Evolutionary conservation across 2,113 vertebrate genomes (phyloP).

Genomic region (Herpailurus yagouaroundi): DNA sequence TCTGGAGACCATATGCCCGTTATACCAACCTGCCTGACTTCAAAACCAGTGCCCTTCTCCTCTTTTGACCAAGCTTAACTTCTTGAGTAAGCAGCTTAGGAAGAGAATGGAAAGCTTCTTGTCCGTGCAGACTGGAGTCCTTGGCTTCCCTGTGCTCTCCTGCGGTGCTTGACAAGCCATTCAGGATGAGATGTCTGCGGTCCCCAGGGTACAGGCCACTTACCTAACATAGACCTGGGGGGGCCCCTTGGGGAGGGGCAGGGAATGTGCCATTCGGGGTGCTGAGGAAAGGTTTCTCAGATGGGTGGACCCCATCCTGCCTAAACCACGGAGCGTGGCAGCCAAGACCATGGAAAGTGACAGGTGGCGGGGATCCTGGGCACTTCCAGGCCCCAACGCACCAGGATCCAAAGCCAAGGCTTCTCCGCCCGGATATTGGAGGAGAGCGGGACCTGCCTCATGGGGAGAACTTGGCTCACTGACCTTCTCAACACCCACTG

Average conservation of each 20-base stretch:
- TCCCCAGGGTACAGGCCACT: not conserved
- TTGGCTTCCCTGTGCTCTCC: not conserved
- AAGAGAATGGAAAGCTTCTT: not conserved
- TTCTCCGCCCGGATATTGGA: rapidly evolving
- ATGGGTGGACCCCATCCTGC: not conserved
- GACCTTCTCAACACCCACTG: no score
- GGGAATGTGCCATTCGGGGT: not conserved
- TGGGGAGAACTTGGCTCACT: not conserved
- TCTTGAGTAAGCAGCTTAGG: not conserved
- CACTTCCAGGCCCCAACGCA: not conserved
- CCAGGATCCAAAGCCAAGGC: rapidly evolving
- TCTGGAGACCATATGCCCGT: not conserved
- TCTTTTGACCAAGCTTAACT: not conserved
- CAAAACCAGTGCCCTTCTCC: not conserved
- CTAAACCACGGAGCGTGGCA: not conserved
- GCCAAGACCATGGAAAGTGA: rapidly evolving
- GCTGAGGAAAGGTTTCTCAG: not conserved
- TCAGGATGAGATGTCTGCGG: not conserved
- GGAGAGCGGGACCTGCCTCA: not conserved
- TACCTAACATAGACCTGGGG: not conserved
- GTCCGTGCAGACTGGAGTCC: not conserved
- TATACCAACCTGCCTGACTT: not conserved
- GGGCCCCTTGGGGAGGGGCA: not conserved
- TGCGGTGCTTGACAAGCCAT: rapidly evolving
- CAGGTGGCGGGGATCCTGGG: not conserved